Base-by-base conservation (phyloP, 2,888 invertebrate genomes). In the Acrocera orbiculus region DNA sequence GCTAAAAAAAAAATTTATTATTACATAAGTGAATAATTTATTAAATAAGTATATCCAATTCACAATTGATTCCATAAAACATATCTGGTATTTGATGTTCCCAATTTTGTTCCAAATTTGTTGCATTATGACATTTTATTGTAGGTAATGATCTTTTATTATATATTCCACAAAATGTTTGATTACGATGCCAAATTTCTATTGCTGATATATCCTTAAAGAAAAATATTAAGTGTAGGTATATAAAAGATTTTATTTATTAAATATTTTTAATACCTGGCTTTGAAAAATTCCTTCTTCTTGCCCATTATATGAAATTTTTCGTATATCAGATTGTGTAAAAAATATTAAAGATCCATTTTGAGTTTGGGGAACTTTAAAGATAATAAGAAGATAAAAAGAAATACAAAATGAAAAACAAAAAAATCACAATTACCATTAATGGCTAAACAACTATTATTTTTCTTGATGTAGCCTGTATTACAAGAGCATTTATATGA, bases 401-500 rank as follows among this genome's bases (percentile, higher is more conserved):
- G 27, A 22, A 16, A 5, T 27, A 10, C 9, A 26, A 16, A 16
- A 15, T 16, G 29, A 22, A 27, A 26, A 32, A 28, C 19, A 7
- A 23, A 23, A 23, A 23, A 11, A 23, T 2, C 6, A 7, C n/a
- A 9, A 22, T 9, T 57, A 83, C 83, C 75, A 60, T 83, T 78
- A 36, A 74, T 53, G 15, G 78, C 79, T 32, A 54, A 52, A 56
- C 86, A 86, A 40, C 64, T 60, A 40, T 64, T 64, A 10, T 63
- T 65, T 48, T 67, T 67, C 34, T 62, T 55, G 35, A 53, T 54
- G 58, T 86, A 86, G 3, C 86, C 85, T 11, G 63, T 50, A 3
- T 67, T 71, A 64, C 89, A 89, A 9, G 66, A 58, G 61, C 89
- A 90, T 27, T 62, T 53, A 60, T 65, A 82, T 22, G 74, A 72